Percentiles rank a stretch among this genome's conserved stretches.
phyloP scores from a whole-genome alignment of 2,113 vertebrate species.

The Ramphastos sulfuratus region DNA sequence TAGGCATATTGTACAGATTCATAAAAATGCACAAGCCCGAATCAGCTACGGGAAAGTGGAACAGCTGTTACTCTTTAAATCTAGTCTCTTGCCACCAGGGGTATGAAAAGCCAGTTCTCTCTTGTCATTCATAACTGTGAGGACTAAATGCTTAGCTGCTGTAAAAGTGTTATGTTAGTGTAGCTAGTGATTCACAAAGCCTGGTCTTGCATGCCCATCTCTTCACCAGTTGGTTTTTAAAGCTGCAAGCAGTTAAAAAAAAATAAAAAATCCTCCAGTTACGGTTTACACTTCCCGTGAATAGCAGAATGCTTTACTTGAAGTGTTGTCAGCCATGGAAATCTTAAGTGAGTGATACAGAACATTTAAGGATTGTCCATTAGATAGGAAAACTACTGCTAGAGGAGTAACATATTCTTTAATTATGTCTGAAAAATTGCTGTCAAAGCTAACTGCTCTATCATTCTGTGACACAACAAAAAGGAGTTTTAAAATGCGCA shows the following conservation, averaged over 20 bases:
- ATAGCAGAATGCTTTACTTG: background rate
- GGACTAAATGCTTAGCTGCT: background rate
- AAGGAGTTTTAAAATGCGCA: background rate
- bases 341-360: background rate
- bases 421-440: background rate
- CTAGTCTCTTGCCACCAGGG: background rate
- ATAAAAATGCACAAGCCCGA: background rate
- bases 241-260: background rate
- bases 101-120: background rate
- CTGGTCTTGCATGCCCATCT: background rate
- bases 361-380: constrained; percentile 17
- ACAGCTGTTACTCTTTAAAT: background rate
- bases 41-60: background rate
- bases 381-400: constrained; percentile 6
- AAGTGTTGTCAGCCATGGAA: background rate
- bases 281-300: background rate
- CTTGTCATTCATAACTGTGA: background rate
- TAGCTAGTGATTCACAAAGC: background rate
- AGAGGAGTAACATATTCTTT: background rate
- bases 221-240: background rate
- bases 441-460: constrained; percentile 5
- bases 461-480: background rate
- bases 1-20: background rate
- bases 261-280: background rate
- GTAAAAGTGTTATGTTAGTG: background rate